Base-by-base conservation (phyloP, 1,140 invertebrate species). In the Anastrepha ludens region DNA sequence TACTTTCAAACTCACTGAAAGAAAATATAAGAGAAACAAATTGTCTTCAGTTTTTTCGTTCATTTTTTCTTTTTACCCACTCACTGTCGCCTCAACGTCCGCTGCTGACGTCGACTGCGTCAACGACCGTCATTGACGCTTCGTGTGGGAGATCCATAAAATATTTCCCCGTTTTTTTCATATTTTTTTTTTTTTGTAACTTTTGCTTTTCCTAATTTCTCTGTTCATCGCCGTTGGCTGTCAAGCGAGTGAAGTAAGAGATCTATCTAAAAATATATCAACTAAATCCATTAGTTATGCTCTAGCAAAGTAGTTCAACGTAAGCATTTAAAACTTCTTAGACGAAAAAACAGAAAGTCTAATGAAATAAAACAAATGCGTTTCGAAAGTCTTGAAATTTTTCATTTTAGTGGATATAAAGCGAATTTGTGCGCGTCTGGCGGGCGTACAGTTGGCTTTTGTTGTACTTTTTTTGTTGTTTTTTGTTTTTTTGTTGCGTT, bases 291-390 rank as follows among this genome's bases (percentile, higher is more conserved):
- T 81, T 81, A 81, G 74, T 81, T 81, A 81, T 81, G 74, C 74
- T 81, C 74, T 81, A 81, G 74, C 74, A 81, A 81, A 81, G 74
- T 81, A 81, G 74, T 81, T 81, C 74, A 81, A 81, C 74, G 74
- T 74, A 74, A 74, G 41, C 67, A 47, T 81, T 81, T 81, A 58
- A 41, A 81, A 81, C n/a, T 81, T 50, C 47, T 81, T 81, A 81
- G 17, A 13, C 47, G 8, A 58, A 81, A 81, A 50, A 67, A 20
- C 4, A 58, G n/a, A 81, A 55, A 58, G 15, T 81, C 6, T 55
- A 55, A 29, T 58, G 17, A 55, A 81, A 81, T 81, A 55, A 81
- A 55, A 58, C 20, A 81, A 55, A 55, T 81, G 74, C n/a, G 47
- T 55, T 81, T 70, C 55, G 44, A 81, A 81, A 81, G 17, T 81